Conservation (phyloP, 37 sponge, comb jelly and placozoan species). For the Agelas oroides region DNA sequence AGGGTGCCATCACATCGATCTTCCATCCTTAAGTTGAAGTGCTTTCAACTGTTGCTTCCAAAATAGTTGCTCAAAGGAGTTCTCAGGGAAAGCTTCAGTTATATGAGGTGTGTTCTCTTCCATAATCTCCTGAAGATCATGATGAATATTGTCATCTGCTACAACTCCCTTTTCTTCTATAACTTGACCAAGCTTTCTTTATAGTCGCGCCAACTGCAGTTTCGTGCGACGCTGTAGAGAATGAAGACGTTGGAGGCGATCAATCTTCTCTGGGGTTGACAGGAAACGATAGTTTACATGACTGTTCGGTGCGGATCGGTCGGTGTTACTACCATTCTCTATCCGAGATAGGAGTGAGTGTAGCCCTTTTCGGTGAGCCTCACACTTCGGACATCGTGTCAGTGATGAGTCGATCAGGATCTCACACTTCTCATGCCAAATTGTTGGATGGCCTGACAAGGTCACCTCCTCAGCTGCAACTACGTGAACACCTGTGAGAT, state of each 20-base stretch:
- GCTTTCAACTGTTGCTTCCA: slow-evolving; percentile 35
- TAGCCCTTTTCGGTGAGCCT: no score
- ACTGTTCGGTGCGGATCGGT: no score
- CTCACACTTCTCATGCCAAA: no score
- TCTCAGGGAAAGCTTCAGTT: slow-evolving; percentile 12
- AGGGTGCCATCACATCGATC: slow-evolving; percentile 32
- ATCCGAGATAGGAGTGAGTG: no score
- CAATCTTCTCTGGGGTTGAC: slow-evolving; percentile 18
- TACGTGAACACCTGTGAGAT: no score
- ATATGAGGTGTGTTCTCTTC: slow-evolving; percentile 1
- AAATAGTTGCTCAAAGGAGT: slow-evolving; percentile 20
- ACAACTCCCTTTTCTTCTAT: background rate
- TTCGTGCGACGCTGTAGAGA: background rate
- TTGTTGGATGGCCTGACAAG: no score
- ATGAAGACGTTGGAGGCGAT: slow-evolving; percentile 29
- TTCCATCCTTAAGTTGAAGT: background rate
- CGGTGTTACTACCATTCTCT: no score
- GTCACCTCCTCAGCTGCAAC: no score
- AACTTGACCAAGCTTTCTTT: background rate
- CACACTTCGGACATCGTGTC: no score
- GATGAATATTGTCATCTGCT: background rate
- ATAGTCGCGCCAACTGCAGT: slow-evolving; percentile 6
- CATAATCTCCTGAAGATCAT: slow-evolving; percentile 17
- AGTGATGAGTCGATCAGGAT: no score
- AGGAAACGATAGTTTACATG: no score